phyloP scores from a whole-genome alignment of 92 coral and sea anemone genomes.

The Zoanthus gigantus region DNA sequence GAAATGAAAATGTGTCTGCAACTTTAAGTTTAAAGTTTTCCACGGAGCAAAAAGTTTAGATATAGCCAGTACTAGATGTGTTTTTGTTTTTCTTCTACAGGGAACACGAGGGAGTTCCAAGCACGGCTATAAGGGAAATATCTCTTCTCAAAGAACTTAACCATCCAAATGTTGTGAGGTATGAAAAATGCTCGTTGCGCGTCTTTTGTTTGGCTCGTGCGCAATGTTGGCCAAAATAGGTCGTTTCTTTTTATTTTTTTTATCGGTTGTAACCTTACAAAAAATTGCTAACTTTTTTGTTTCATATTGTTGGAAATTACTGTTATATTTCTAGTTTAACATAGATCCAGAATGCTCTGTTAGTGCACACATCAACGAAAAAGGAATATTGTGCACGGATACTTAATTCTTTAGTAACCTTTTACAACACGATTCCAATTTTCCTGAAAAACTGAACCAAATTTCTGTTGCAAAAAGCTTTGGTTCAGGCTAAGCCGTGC shows the following conservation, averaged over 20 bases:
- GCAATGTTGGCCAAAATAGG: background rate
- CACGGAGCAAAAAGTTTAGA: background rate
- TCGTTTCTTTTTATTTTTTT: background rate
- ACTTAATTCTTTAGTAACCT: too few species aligned
- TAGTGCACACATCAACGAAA: too few species aligned
- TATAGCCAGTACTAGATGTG: background rate
- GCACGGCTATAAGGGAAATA: slow-evolving; percentile 99
- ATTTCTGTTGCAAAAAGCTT: too few species aligned
- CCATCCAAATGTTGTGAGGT: slow-evolving; percentile 99
- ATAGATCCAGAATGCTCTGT: too few species aligned
- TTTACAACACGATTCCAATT: too few species aligned
- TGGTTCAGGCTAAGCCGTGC: too few species aligned
- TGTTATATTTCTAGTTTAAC: background rate
- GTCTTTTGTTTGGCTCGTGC: slow-evolving; percentile 7
- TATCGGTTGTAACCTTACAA: background rate
- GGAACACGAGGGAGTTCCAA: slow-evolving; percentile 98
- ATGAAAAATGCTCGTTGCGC: slow-evolving; percentile 17
- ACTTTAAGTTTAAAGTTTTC: background rate
- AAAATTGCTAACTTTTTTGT: background rate
- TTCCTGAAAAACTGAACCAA: too few species aligned
- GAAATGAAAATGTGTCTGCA: background rate
- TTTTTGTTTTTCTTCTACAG: slow-evolving; percentile 56
- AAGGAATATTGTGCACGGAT: too few species aligned
- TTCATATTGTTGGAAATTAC: background rate
- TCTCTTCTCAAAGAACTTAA: slow-evolving; percentile 93